Evolutionary conservation across 1,140 invertebrate species (phyloP).

Genomic region (Pantala flavescens): DNA sequence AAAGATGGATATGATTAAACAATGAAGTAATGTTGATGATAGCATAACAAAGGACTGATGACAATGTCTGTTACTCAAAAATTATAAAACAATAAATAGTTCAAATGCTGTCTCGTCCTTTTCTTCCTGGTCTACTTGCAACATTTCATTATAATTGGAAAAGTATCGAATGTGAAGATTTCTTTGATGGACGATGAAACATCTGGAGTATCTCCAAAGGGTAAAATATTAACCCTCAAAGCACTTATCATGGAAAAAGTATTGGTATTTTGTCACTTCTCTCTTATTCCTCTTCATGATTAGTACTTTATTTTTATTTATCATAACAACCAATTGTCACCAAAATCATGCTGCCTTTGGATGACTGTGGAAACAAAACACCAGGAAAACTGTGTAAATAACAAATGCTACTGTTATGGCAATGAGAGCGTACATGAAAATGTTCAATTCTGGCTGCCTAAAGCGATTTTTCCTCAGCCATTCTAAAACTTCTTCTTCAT

Average conservation of each 20-base stretch:
- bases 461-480: conserved; percentile 90
- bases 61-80: neutral
- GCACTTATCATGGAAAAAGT: neutral
- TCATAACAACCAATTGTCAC: neutral
- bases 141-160: neutral
- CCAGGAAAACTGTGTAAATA: conserved; percentile 78
- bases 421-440: conserved; percentile 89
- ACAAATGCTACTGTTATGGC: conserved; percentile 75
- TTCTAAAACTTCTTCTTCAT: conserved; percentile 79
- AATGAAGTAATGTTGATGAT: conserved; percentile 3
- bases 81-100: neutral
- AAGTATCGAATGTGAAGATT: neutral
- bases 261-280: neutral
- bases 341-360: neutral
- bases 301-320: neutral
- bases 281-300: neutral
- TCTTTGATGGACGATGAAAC: neutral
- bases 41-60: neutral
- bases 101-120: neutral
- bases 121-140: neutral
- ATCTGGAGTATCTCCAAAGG: neutral
- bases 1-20: neutral
- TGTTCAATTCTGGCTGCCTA: conserved; percentile 81
- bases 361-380: conserved; percentile 63
- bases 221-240: neutral